Evolutionary conservation across 2,113 vertebrate species (phyloP).

Genomic region (Mobula birostris): DNA sequence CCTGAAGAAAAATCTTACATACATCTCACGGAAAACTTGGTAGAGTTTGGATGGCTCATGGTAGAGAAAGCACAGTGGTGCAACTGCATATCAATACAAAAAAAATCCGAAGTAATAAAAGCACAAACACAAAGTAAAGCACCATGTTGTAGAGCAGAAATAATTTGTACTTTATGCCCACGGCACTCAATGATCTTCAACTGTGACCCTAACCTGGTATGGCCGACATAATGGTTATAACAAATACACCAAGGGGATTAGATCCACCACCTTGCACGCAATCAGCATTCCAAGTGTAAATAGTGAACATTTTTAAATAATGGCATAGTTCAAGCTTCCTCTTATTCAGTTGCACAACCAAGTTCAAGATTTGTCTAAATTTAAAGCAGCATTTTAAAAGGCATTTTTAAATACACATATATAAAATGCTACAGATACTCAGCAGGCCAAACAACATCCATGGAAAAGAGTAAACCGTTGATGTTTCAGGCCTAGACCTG

Average conservation of each 20-base stretch:
- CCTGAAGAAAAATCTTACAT: constrained; percentile 92
- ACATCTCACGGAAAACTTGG: constrained; percentile 94
- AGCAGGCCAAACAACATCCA: too few species aligned
- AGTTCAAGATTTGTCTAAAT: neutral
- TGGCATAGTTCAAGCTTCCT: neutral
- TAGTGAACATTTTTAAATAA: neutral
- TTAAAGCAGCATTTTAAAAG: neutral
- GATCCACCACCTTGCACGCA: neutral
- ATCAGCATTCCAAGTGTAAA: neutral
- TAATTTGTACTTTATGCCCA: neutral
- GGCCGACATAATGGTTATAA: neutral
- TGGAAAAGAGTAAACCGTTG: too few species aligned
- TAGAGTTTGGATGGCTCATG: constrained; percentile 91
- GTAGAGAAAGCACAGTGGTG: constrained; percentile 94
- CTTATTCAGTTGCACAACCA: neutral
- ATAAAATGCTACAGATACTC: too few species aligned
- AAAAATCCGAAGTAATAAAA: constrained; percentile 42
- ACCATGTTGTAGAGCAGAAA: neutral
- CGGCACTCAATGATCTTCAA: neutral
- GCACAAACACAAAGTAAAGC: constrained; percentile 13
- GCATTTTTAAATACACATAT: neutral
- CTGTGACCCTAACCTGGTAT: neutral
- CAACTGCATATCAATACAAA: constrained; percentile 65
- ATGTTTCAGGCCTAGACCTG: neutral
- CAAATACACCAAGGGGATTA: neutral